Evolutionary conservation across 2,888 invertebrate species (phyloP), one percentile per base, ranked within the genome.

Genomic region (Automeris io): DNA sequence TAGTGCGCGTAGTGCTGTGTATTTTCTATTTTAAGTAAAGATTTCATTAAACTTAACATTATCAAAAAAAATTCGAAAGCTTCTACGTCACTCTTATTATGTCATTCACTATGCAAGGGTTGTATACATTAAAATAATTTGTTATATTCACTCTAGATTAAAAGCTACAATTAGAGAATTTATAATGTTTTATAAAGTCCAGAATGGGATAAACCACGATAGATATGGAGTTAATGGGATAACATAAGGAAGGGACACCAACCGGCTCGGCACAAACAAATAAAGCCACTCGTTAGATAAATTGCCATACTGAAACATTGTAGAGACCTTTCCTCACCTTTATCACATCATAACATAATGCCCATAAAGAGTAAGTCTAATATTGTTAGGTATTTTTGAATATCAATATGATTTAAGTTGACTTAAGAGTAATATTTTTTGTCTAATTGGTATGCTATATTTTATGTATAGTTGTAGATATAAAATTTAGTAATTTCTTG

Each of bases 211-310:
- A 64, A 64, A 62, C 65, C 55, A 61, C 51, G 55, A 45, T 49
- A 49, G 54, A 54, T 55, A 61, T 55, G 58, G 59, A 70, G 70
- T 69, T 74, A 76, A 76, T 72, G 67, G 71, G 62, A 63, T 59
- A 58, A 66, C 71, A 75, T 77, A 74, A 77, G 72, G 50, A 53
- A 57, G 62, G 66, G 68, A 59, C 61, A 59, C 59, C 60, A 58
- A 52, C 59, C 60, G 57, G 51, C 59, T 61, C 57, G 65, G 62
- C 60, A 55, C 68, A 73, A 73, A 74, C 77, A 76, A 76, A 76
- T 75, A 75, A 75, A 73, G 70, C 68, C 64, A 68, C 70, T 77
- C 74, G 70, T 75, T 77, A 73, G 73, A 76, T 74, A 77, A 76
- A 78, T 77, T 72, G 70, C 67, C 65, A 54, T 69, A 71, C 67